phyloP scores from a whole-genome alignment of 1,140 invertebrate species.

The Platyscapa corneri region DNA sequence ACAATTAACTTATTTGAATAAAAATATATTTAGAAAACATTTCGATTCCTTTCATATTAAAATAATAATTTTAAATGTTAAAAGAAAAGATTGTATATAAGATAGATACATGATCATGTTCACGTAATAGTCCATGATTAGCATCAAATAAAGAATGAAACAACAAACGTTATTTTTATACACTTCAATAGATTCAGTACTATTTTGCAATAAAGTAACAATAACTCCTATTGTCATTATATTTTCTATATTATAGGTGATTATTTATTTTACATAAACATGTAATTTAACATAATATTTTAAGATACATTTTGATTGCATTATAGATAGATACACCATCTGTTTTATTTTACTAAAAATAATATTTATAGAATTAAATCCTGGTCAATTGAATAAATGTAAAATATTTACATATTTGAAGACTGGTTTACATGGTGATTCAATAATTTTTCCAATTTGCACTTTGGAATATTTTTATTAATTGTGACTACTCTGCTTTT shows the following conservation, averaged over 20 bases:
- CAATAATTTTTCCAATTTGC: too few relatives aligned
- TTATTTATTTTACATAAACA: background rate
- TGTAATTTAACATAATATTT: background rate
- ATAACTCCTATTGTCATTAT: background rate
- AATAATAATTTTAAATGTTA: background rate
- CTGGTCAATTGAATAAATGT: too few relatives aligned
- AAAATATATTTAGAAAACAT: background rate
- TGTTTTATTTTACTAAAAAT: background rate
- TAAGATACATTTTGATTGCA: background rate
- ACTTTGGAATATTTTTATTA: too few relatives aligned
- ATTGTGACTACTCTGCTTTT: too few relatives aligned
- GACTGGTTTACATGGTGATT: too few relatives aligned
- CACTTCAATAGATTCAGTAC: background rate
- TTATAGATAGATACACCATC: background rate
- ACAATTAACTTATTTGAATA: background rate
- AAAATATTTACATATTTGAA: too few relatives aligned
- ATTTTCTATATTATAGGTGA: background rate
- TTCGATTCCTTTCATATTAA: background rate
- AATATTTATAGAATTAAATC: background rate
- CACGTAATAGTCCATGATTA: constrained; percentile 35
- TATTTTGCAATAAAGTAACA: background rate
- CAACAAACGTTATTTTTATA: constrained; percentile 23
- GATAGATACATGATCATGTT: background rate
- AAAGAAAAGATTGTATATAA: constrained; percentile 1
- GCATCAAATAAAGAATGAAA: constrained; percentile 14